Conservation (phyloP, 2,888 invertebrate species). For the Amphipyra tragopoginis region DNA sequence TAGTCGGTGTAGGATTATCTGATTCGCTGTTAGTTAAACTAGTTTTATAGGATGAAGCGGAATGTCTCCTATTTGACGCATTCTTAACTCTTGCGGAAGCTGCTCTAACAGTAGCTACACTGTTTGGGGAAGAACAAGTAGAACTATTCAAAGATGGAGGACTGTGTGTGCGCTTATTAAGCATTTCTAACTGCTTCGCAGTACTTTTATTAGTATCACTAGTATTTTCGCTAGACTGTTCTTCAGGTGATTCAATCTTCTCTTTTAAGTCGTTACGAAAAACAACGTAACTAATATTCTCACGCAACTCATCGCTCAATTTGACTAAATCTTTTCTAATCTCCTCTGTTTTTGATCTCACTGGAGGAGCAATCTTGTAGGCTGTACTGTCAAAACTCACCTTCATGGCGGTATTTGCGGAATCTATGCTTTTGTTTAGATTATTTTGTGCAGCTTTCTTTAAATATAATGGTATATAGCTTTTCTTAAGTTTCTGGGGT, state of each 20-base stretch:
- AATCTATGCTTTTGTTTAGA: constrained; percentile 59
- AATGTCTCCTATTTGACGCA: constrained; percentile 62
- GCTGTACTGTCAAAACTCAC: constrained; percentile 46
- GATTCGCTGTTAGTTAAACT: constrained; percentile 66
- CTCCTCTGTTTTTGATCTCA: constrained; percentile 61
- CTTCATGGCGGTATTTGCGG: constrained; percentile 43
- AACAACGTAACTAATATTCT: constrained; percentile 70
- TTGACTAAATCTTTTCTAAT: constrained; percentile 69
- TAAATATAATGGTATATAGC: constrained; percentile 69
- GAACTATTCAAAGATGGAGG: constrained; percentile 76
- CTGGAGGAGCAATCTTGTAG: constrained; percentile 24
- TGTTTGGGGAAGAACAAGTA: constrained; percentile 79
- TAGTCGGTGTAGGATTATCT: constrained; percentile 64
- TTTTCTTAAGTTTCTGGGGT: constrained; percentile 53
- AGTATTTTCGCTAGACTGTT: constrained; percentile 43
- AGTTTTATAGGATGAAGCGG: constrained; percentile 66
- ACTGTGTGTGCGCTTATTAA: constrained; percentile 58
- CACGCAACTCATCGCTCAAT: constrained; percentile 60
- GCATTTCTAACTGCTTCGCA: constrained; percentile 39
- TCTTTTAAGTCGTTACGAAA: constrained; percentile 72
- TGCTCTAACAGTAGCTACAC: constrained; percentile 77
- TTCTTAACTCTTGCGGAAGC: constrained; percentile 62
- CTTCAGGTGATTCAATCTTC: constrained; percentile 47
- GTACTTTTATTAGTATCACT: constrained; percentile 42
- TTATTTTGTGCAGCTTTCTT: constrained; percentile 55